Evolutionary conservation across 2,888 invertebrate genomes (phyloP).

Genomic region (Anodontia alba): DNA sequence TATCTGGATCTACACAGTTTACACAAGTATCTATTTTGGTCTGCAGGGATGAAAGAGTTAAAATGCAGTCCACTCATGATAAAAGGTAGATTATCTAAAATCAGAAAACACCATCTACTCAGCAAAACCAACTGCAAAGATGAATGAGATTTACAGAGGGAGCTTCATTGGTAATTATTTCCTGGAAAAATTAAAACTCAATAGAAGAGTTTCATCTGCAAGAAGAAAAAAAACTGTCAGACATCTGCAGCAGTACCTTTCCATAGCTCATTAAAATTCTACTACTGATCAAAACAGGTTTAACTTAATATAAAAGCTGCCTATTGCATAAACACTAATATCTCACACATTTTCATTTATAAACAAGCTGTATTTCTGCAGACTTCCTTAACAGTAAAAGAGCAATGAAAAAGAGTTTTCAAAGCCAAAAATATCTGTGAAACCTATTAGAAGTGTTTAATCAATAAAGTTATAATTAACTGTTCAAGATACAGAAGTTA

Average conservation of each 20-base stretch:
- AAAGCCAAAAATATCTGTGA: slow-evolving; percentile 17
- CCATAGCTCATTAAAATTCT: not conserved
- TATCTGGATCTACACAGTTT: too few species aligned
- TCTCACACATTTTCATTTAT: slow-evolving; percentile 3
- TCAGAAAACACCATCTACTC: too few species aligned
- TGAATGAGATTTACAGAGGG: too few species aligned
- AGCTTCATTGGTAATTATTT: too few species aligned
- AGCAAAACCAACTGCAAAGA: too few species aligned
- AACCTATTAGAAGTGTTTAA: not conserved
- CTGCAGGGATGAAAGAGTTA: too few species aligned
- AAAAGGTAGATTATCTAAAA: too few species aligned
- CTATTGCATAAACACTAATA: slow-evolving; percentile 15
- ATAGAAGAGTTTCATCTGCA: too few species aligned
- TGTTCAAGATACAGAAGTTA: not conserved
- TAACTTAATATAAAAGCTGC: not conserved
- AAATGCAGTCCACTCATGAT: too few species aligned
- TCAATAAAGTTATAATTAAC: not conserved
- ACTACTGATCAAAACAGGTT: not conserved
- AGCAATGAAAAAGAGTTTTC: slow-evolving; percentile 6
- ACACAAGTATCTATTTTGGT: too few species aligned
- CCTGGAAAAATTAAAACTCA: too few species aligned
- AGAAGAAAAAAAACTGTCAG: not conserved
- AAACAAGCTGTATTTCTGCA: slow-evolving; percentile 1
- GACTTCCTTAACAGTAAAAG: slow-evolving; percentile 8
- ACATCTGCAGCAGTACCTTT: not conserved